A percentile compares a stretch with the other conserved stretches of the same genome.
phyloP scores from a whole-genome alignment of 2,113 vertebrate species.

The Aptenodytes forsteri region DNA sequence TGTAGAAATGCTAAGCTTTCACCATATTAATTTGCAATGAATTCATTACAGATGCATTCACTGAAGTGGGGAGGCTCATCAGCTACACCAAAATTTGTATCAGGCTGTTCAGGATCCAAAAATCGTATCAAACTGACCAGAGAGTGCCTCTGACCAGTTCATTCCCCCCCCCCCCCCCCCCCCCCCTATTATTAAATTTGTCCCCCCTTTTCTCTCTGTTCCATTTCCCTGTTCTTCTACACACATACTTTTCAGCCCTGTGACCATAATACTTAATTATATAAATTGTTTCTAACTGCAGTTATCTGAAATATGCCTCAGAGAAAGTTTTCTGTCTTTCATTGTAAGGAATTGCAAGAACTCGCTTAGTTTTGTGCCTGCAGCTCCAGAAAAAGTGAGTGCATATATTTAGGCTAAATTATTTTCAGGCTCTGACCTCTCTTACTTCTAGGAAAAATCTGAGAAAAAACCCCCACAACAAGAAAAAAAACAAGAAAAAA shows the following conservation, averaged over 20 bases:
- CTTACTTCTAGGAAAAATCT: not conserved
- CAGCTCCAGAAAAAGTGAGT: not conserved
- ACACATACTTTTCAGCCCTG: not conserved
- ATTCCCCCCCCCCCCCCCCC: no score
- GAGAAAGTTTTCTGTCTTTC: not conserved
- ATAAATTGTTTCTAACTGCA: not conserved
- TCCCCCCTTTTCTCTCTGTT: not conserved
- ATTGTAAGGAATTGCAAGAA: not conserved
- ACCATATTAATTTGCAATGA: not conserved
- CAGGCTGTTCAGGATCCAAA: not conserved
- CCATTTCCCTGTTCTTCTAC: not conserved
- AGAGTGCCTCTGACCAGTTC: not conserved
- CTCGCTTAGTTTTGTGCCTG: not conserved
- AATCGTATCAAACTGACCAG: not conserved
- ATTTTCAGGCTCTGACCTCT: not conserved
- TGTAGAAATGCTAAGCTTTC: no score
- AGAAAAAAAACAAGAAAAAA: not conserved
- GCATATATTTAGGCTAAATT: not conserved
- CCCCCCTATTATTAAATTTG: no score
- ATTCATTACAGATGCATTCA: not conserved
- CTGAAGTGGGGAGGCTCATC: not conserved
- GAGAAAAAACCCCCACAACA: fast-evolving
- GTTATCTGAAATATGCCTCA: not conserved
- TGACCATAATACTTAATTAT: not conserved
- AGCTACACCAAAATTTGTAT: not conserved